These are phyloP conservation scores for Anguilla marmorata DNA, from an alignment of 2,797 vertebrate genomes.

Conservation along the genomic window DNA sequence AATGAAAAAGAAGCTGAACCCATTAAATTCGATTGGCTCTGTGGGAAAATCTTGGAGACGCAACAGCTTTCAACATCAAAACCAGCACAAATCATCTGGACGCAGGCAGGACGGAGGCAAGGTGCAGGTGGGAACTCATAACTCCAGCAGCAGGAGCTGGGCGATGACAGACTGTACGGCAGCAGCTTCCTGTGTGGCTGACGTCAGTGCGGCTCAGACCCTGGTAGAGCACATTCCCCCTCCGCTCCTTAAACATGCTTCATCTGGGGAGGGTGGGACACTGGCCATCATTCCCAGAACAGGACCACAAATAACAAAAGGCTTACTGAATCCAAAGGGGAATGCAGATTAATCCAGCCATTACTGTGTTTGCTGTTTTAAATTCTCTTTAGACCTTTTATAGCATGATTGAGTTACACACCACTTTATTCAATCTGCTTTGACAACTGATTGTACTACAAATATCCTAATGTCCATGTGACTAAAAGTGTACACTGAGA, in stretches of 20 bases:
- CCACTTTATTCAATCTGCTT: neutral
- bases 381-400: neutral
- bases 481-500: neutral
- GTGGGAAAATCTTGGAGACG: neutral
- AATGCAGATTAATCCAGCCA: neutral
- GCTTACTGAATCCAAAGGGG: neutral
- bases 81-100: conserved; percentile 15
- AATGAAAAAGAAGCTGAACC: conserved; percentile 9
- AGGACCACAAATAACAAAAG: neutral
- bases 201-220: neutral
- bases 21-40: neutral
- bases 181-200: neutral
- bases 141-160: neutral
- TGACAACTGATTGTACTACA: neutral
- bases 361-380: neutral
- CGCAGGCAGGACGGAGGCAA: neutral
- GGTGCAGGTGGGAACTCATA: neutral
- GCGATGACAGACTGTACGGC: neutral
- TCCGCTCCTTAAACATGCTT: neutral
- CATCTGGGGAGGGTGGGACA: neutral
- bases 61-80: neutral
- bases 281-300: neutral
- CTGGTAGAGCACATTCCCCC: neutral
- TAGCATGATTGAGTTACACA: neutral
- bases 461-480: neutral